Evolutionary conservation across 64 coral and sea anemone genomes (phyloP).

Genomic region (Dendronephthya gigantea): DNA sequence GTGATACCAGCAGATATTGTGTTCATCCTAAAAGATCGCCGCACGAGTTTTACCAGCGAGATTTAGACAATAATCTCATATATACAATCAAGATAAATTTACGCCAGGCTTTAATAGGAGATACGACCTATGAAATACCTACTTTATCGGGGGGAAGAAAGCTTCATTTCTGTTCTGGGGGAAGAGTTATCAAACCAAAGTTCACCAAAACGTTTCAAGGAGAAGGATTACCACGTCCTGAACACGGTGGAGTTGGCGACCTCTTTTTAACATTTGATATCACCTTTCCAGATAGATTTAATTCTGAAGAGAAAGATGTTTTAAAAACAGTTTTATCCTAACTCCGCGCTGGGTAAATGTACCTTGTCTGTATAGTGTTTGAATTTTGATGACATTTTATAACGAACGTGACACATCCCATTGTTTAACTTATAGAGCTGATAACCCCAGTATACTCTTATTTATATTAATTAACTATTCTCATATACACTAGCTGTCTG

Average conservation of each 20-base stretch:
- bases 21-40: neutral
- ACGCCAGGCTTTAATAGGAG: neutral
- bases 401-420: too few relatives aligned
- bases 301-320: neutral
- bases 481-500: too few relatives aligned
- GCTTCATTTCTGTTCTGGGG: neutral
- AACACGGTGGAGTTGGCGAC: neutral
- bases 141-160: neutral
- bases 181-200: neutral
- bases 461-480: too few relatives aligned
- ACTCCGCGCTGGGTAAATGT: neutral
- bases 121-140: neutral
- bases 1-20: neutral
- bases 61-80: neutral
- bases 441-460: too few relatives aligned
- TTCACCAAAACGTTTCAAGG: neutral
- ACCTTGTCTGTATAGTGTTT: too few relatives aligned
- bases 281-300: neutral
- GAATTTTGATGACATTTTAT: too few relatives aligned
- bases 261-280: neutral
- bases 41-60: neutral
- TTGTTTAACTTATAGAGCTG: too few relatives aligned
- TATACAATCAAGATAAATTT: constrained; percentile 6
- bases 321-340: neutral
- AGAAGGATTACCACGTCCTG: neutral